Base-by-base conservation (phyloP, 2,888 invertebrate species). In the Drosophila prolongata region DNA sequence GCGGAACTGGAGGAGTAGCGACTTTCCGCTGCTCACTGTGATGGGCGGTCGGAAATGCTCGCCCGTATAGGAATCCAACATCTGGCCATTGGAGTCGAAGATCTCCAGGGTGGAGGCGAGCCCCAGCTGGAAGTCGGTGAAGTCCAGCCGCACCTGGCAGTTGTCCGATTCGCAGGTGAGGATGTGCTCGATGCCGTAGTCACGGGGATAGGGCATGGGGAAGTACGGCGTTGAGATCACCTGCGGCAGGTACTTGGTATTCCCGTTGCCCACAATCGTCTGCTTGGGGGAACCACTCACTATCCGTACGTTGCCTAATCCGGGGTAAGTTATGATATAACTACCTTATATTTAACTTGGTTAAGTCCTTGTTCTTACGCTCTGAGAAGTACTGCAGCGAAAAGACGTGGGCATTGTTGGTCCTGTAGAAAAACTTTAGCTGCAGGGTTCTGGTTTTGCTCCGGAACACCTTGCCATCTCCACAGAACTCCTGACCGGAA, bases 41-140 rank as follows among this genome's bases (percentile, higher is more conserved):
- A 95, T 93, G 2, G 95, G 95, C 0, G 96, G 96, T 6, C 95
- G 94, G 89, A 95, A 95, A 76, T 94, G 93, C 50, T 94, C 93
- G 0, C 95, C 95, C 64, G 94, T 94, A 72, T 94, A 94, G 1
- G 95, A 94, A 76, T 95, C 94, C 78, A 95, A 90, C 79, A 95
- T 93, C 90, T 94, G 94, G 2, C 95, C 94, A 83, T 95, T 95
- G 91, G 94, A 94, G 89, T 95, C 95, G 79, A 95, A 95, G 86
- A 95, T 94, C 93, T 95, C 95, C 85, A 95, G 93, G 30, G 95
- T 94, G 1, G 95, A 95, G 14, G 94, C 93, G 10, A 94, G 90
- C 1, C 95, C 94, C 71, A 95, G 90, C 79, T 95, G 94, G 88
- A 95, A 95, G 90, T 95, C 95, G 1, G 94, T 94, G 84, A 95